Base-by-base conservation (phyloP, 2,888 invertebrate genomes). In the Eupithecia subfuscata region DNA sequence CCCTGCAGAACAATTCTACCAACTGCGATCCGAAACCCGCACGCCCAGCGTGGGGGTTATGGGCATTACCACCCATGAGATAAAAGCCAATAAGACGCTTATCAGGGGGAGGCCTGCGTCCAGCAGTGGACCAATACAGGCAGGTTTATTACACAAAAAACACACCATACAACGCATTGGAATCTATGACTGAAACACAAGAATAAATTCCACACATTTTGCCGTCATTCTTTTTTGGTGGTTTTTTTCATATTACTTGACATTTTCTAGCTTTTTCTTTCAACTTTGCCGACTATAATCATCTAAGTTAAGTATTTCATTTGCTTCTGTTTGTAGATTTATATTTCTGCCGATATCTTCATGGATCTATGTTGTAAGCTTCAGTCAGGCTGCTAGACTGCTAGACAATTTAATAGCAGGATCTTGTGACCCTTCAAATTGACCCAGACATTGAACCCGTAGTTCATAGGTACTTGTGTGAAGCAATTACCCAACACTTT, bases 391-490 rank as follows among this genome's bases (percentile, higher is more conserved):
- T 67, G 2, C 68, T 12, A 40, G 68, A 43, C 43, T 45, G 8
- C 65, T 65, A 40, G 65, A 12, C 65, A 37, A 67, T 22, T 67
- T 12, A 67, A 40, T 22, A 37, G 43, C 43, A 25, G 25, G 68
- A 68, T 43, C 68, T 40, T 40, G 7, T 68, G 68, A 68, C 22
- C 22, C 25, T 25, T 68, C 25, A 22, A 68, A 68, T 68, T 68
- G n/a, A 68, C 68, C 68, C 43, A 68, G 43, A 68, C 68, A 68
- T 68, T 68, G 68, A 68, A 40, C 40, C 68, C 68, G 43, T 68
- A 40, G 43, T 22, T 65, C 16, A 65, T 67, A n/a, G n/a, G n/a
- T n/a, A 43, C 34, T 4, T 45, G 68, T 16, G 16, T 68, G 65
- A 22, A 67, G 12, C 68, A 68, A 68, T 68, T 22, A n/a, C n/a